Base-by-base conservation (phyloP, 1,140 invertebrate genomes). In the Triops cancriformis region DNA sequence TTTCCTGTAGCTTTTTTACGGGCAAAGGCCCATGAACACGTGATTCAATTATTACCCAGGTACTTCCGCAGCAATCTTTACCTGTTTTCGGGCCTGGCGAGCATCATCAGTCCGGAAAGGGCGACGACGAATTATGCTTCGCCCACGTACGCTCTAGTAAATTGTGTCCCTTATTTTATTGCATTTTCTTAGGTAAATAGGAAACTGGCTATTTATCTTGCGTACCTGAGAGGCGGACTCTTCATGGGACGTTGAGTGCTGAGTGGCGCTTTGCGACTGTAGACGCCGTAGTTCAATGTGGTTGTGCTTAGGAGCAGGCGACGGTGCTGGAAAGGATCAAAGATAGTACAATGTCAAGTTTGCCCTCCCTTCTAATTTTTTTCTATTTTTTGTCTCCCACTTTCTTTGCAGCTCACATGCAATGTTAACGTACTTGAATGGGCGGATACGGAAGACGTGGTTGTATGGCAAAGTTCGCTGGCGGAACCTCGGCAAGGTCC, bases 51-150 rank as follows among this genome's bases (percentile, higher is more conserved):
- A 0, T 64, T 64, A n/a, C n/a, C 1, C 14, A 6, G 14, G 6
- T 18, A 64, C 23, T 64, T 23, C 51, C 23, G 45, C 14, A 64
- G 10, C 6, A 23, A 64, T 64, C 23, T 26, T 78, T 73, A 73
- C 77, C 77, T 78, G 77, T 78, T 78, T 78, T 27, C 77, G 73
- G 77, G 77, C 77, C 12, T 78, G 73, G 27, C 77, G 77, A 2
- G 77, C 73, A 31, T 78, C 77, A n/a, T 73, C 77, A 12, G 76
- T 72, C 28, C 72, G 51, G 51, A 64, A 64, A 23, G 51, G 51
- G 51, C 51, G 51, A 23, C 51, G 51, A 64, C 51, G 51, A 64
- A 64, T 64, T 64, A 64, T 18, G 51, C 51, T 64, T 23, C 51
- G 14, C 51, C 51, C 51, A 64, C 51, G 51, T 2, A 64, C 51